A percentile compares a stretch with the other conserved stretches of the same genome.
These are phyloP conservation scores for Escarpia spicata DNA, from an alignment of 2,888 invertebrate genomes.

Conservation along the genomic window DNA sequence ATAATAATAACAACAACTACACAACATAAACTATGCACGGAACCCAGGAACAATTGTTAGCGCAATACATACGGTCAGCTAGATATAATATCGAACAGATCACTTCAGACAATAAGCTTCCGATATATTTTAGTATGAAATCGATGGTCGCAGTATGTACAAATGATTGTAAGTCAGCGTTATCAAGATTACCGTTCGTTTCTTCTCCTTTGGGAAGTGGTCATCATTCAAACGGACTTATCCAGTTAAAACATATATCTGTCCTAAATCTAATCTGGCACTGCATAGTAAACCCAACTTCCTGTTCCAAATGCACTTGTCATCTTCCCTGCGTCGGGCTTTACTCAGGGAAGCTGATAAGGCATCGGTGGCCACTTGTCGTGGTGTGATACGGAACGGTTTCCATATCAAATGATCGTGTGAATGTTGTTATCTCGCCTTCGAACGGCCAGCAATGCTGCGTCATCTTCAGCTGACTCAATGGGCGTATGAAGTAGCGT, in stretches of 20 bases:
- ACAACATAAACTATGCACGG: background rate
- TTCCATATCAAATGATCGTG: background rate
- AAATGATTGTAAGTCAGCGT: background rate
- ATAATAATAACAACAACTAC: background rate
- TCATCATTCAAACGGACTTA: background rate
- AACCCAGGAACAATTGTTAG: background rate
- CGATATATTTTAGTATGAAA: background rate
- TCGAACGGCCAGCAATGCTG: background rate
- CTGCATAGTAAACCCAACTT: background rate
- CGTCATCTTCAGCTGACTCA: slow-evolving; percentile 1
- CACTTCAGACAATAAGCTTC: background rate
- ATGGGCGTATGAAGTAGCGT: background rate
- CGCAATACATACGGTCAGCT: background rate
- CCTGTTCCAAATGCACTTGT: background rate
- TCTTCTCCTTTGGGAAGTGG: background rate
- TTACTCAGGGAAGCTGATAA: background rate
- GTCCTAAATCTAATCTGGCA: background rate
- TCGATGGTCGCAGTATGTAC: background rate
- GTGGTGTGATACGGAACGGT: background rate
- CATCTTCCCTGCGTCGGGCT: background rate
- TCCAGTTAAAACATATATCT: background rate
- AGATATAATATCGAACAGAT: no score
- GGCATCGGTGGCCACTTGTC: background rate
- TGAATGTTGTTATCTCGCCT: background rate
- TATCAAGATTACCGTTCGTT: background rate